phyloP scores from a whole-genome alignment of 2,797 vertebrate species.

The Hoplostethus atlanticus region DNA sequence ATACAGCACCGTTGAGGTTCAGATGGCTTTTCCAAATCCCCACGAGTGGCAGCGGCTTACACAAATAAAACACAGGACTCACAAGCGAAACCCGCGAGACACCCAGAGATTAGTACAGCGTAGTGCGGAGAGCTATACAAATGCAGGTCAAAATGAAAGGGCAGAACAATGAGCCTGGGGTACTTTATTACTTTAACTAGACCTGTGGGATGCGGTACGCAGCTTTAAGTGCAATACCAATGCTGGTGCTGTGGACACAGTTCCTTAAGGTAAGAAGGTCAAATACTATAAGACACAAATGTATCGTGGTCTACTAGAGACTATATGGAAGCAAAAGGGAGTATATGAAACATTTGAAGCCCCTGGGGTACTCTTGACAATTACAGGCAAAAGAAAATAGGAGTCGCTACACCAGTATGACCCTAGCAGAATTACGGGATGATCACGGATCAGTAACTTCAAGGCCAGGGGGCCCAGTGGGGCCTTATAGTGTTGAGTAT shows the following conservation, averaged over 20 bases:
- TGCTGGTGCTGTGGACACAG: not conserved
- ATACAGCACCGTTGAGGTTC: slow-evolving; percentile 45
- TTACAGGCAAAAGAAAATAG: no score
- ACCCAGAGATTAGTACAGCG: not conserved
- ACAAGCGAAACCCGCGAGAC: not conserved
- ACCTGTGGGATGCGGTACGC: not conserved
- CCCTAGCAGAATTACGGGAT: not conserved
- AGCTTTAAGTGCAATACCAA: not conserved
- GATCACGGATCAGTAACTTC: not conserved
- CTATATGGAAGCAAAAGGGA: not conserved
- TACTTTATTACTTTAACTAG: not conserved
- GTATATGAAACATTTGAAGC: not conserved
- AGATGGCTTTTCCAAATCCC: slow-evolving; percentile 41
- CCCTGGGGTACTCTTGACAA: no score
- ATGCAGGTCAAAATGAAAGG: not conserved
- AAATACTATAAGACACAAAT: not conserved
- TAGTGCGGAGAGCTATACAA: not conserved
- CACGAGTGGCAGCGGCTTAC: slow-evolving; percentile 45
- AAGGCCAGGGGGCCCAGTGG: not conserved
- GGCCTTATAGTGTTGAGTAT: not conserved
- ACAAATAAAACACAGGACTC: slow-evolving; percentile 40
- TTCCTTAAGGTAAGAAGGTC: not conserved
- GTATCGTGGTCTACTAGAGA: not conserved
- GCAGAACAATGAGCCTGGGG: not conserved
- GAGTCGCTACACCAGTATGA: not conserved